Conservation (phyloP, 2,888 invertebrate species). For the Nymphalis c-album region DNA sequence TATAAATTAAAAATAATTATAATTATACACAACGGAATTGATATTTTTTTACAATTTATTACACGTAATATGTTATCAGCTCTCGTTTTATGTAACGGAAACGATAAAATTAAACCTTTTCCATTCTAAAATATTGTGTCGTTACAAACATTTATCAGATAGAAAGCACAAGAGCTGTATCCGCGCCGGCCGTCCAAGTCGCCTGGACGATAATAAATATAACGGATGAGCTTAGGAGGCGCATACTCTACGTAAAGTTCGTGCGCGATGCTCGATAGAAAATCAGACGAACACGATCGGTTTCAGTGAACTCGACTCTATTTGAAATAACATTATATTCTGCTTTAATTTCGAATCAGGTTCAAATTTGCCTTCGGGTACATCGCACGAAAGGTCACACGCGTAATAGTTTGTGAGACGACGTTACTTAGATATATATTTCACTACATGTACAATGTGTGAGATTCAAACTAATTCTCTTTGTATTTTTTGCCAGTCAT, state of each 20-base stretch:
- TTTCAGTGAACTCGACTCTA: conserved; percentile 56
- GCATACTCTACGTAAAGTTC: conserved; percentile 45
- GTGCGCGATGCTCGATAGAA: conserved; percentile 71
- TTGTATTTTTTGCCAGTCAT: conserved; percentile 25
- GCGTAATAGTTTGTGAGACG: conserved; percentile 35
- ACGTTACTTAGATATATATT: background rate
- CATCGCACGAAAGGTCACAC: conserved; percentile 36
- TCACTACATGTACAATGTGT: conserved; percentile 15
- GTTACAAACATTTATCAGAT: conserved; percentile 63
- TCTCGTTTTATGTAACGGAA: conserved; percentile 52
- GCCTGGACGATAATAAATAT: conserved; percentile 57
- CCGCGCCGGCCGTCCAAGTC: conserved; percentile 50
- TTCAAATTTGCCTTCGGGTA: conserved; percentile 37
- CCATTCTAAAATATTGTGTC: conserved; percentile 59
- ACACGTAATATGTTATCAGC: conserved; percentile 40
- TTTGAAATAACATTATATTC: conserved; percentile 56
- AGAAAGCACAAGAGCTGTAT: conserved; percentile 63
- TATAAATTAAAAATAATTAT: conserved; percentile 1
- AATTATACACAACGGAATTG: conserved; percentile 14
- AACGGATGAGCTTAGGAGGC: conserved; percentile 47
- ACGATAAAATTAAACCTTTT: conserved; percentile 48
- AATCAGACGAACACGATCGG: conserved; percentile 68
- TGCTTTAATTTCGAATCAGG: conserved; percentile 47
- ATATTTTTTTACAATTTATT: conserved; percentile 27
- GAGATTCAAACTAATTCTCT: conserved; percentile 16